Percentiles rank a stretch among this genome's conserved stretches.
These are phyloP conservation scores for Chascanopsetta lugubris DNA, from an alignment of 2,113 vertebrate species.

Conservation along the genomic window DNA sequence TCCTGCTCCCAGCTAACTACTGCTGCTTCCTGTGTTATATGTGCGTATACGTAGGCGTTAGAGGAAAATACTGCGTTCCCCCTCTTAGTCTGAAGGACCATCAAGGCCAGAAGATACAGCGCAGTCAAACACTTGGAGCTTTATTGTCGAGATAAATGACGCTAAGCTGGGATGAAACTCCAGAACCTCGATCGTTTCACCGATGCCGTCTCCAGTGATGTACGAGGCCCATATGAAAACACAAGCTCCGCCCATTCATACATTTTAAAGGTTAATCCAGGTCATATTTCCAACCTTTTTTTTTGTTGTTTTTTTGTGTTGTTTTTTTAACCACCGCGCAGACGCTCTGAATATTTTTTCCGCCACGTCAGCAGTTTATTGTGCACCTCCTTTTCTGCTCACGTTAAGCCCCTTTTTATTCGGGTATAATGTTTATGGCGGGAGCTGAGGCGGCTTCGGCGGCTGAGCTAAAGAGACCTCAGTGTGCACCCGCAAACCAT, in stretches of 20 bases:
- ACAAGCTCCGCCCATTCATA: not conserved
- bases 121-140: not conserved
- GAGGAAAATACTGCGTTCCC: not conserved
- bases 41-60: not conserved
- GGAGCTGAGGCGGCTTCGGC: slow-evolving; percentile 19
- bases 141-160: not conserved
- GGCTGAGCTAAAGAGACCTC: slow-evolving; percentile 27
- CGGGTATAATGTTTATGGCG: slow-evolving; percentile 23
- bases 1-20: no score
- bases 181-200: slow-evolving; percentile 1
- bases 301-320: no score
- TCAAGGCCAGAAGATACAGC: not conserved
- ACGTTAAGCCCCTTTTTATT: slow-evolving; percentile 24
- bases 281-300: not conserved
- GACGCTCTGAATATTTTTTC: no score
- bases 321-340: no score
- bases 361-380: slow-evolving; percentile 9
- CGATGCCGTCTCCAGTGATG: not conserved
- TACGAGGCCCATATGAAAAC: not conserved
- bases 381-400: slow-evolving; percentile 13
- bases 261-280: not conserved
- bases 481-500: slow-evolving; percentile 30
- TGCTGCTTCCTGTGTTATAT: no score
- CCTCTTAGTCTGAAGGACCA: slow-evolving; percentile 1
- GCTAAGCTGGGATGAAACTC: not conserved